Conservation (phyloP, 2,797 vertebrate species). For the Paratrypauchen microcephalus region DNA sequence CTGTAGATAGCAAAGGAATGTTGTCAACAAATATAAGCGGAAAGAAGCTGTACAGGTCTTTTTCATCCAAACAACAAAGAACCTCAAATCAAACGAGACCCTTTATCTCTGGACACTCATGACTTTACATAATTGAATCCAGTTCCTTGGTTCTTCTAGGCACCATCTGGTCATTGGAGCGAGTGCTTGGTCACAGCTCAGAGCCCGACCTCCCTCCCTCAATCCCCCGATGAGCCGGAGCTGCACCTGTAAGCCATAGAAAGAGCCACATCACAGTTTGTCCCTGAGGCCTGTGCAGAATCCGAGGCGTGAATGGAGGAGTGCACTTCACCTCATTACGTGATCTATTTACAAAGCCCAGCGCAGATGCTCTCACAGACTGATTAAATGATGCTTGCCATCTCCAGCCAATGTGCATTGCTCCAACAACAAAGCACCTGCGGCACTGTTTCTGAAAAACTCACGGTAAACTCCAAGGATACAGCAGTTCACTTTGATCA, state of each 20-base stretch:
- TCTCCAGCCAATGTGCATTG: slow-evolving; percentile 33
- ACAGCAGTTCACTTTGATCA: slow-evolving; percentile 20
- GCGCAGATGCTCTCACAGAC: slow-evolving; percentile 55
- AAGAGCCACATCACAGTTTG: slow-evolving; percentile 12
- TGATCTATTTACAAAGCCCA: slow-evolving; percentile 60
- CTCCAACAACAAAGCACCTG: slow-evolving; percentile 42
- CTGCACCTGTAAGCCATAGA: slow-evolving; percentile 53
- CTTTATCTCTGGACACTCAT: neutral
- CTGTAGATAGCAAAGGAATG: too few relatives aligned
- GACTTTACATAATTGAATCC: slow-evolving; percentile 19
- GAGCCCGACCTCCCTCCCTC: slow-evolving; percentile 42
- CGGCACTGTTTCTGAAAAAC: slow-evolving; percentile 32
- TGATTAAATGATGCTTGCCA: slow-evolving; percentile 65
- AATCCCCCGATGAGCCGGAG: slow-evolving; percentile 41
- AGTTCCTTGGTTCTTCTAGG: slow-evolving; percentile 34
- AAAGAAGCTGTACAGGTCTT: slow-evolving; percentile 28
- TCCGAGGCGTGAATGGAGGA: slow-evolving; percentile 36
- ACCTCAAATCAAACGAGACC: neutral
- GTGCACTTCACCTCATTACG: slow-evolving; percentile 53
- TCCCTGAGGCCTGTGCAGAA: slow-evolving; percentile 46
- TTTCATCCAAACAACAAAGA: neutral
- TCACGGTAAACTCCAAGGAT: slow-evolving; percentile 15
- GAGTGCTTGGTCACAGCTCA: slow-evolving; percentile 23
- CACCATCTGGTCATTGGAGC: slow-evolving; percentile 50
- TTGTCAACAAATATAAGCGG: slow-evolving; percentile 23